phyloP scores from a whole-genome alignment of 1,140 invertebrate genomes.

The silkworm (Bombyx mori) region ASM3026992v2 NC_085110.1:10949001-10949500 shows the following conservation, averaged over 20 bases:
- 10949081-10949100: constrained; percentile 5
- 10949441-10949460: constrained; percentile 20
- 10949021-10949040: constrained; percentile 37
- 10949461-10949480: constrained; percentile 44
- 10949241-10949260: constrained; percentile 48
- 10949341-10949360: constrained; percentile 49
- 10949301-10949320: constrained; percentile 54
- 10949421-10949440: constrained; percentile 52
- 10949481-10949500: constrained; percentile 48
- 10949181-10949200: constrained; percentile 49
- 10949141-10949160: constrained; percentile 39
- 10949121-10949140: constrained; percentile 11
- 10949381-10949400: constrained; percentile 30
- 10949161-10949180: constrained; percentile 47
- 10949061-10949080: constrained; percentile 41
- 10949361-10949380: constrained; percentile 43
- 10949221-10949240: constrained; percentile 54
- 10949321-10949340: constrained; percentile 45
- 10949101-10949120: constrained; percentile 8
- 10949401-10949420: constrained; percentile 34
- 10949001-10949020: constrained; percentile 49
- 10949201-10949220: constrained; percentile 46
- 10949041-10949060: constrained; percentile 39
- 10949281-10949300: constrained; percentile 29
- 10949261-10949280: constrained; percentile 44